Evolutionary conservation across 1,140 invertebrate genomes (phyloP).

Genomic region (Solen grandis): DNA sequence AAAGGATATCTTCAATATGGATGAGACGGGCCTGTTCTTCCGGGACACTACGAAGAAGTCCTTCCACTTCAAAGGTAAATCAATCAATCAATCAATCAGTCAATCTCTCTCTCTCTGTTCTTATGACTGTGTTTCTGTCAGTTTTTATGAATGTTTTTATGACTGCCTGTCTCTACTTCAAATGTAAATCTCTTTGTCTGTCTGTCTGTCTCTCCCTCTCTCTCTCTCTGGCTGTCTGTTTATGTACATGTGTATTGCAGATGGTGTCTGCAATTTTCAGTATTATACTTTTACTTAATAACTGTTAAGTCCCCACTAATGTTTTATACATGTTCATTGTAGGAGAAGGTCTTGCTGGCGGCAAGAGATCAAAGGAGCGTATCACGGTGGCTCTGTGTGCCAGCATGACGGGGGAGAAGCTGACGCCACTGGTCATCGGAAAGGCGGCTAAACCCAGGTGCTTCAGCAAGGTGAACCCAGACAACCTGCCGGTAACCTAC

Average conservation of each 20-base stretch:
- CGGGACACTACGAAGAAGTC: constrained; percentile 20
- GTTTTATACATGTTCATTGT: background rate
- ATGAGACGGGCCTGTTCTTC: constrained; percentile 61
- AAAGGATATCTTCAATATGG: too few relatives aligned
- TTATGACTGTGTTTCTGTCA: background rate
- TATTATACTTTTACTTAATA: too few relatives aligned
- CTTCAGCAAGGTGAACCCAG: constrained; percentile 30
- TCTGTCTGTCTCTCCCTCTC: background rate
- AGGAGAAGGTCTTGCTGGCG: constrained; percentile 39
- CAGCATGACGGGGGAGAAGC: constrained; percentile 53
- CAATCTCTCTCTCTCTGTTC: background rate
- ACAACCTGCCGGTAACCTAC: constrained; percentile 43
- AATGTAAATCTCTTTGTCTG: background rate
- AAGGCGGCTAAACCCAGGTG: constrained; percentile 44
- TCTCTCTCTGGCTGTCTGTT: too few relatives aligned
- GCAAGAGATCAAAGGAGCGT: constrained; percentile 59
- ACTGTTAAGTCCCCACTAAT: too few relatives aligned
- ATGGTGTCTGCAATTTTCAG: too few relatives aligned
- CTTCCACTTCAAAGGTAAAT: constrained; percentile 20
- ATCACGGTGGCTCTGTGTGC: constrained; percentile 57
- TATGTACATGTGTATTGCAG: background rate
- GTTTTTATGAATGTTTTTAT: background rate
- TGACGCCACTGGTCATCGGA: constrained; percentile 56
- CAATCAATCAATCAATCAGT: too few relatives aligned
- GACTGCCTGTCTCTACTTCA: background rate